Evolutionary conservation across 2,113 vertebrate genomes (phyloP), one percentile per base, ranked within the genome.

Genomic region (Corythoichthys haematopterus): DNA sequence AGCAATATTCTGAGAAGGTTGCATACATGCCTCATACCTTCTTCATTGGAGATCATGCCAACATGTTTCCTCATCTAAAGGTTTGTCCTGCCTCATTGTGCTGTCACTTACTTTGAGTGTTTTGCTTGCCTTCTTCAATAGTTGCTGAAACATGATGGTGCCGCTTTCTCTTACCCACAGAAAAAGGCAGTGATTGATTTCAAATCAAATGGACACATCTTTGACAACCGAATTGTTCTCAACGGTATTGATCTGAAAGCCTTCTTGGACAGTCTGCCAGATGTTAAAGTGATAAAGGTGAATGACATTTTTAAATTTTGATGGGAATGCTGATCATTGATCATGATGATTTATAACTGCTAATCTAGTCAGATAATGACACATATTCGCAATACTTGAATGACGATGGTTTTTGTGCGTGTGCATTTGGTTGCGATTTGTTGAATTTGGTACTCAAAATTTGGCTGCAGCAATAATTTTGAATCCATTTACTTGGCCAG

Each of bases 151-250:
- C 4, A n/a, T 57, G 14, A 14, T 20, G 15, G 20, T 52, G 1
- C n/a, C 5, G 0, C 0, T 9, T 57, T 75, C 62, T 68, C 69
- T 79, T 48, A 50, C 58, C 6, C 3, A 70, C 89, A 99, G 97
- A 98, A 99, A 94, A 99, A 98, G 86, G 96, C 97, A n/a, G 97
- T 99, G 59, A 98, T 99, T 70, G 97, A 99, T 89, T 98, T 99
- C 88, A 99, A 99, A 75, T 98, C 97, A 20, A 99, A 98, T 64
- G 97, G 97, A n/a, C 97, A 98, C 84, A 98, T 99, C 89, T 98
- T 99, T 72, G 97, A 99, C 88, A 99, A 99, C 88, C 94, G 96
- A 76, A 98, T 99, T 66, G 96, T 99, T 82, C 91, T 99, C 45
- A 99, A 99, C 69, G 96, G 97, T 63, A 98, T 99, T 57, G 97